Conservation (phyloP, 2,888 invertebrate genomes). For the Heliconius aoede region DNA sequence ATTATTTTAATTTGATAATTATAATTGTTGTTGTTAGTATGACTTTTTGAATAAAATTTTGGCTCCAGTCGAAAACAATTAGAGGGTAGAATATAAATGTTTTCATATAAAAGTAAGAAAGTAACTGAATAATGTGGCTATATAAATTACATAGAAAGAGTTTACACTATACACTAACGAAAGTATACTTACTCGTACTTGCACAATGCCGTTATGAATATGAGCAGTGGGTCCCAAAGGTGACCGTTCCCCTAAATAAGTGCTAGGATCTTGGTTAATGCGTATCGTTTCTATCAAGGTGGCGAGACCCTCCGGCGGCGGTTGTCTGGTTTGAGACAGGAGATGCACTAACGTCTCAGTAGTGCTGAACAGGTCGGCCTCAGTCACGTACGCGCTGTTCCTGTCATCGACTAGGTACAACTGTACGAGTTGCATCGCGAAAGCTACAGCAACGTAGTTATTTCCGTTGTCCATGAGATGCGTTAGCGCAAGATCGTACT, state of each 20-base stretch:
- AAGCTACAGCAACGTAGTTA: conserved; percentile 91
- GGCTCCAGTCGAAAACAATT: too few species aligned
- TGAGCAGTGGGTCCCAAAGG: conserved; percentile 92
- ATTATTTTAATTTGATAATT: too few species aligned
- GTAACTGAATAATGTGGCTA: background rate
- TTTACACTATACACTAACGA: too few species aligned
- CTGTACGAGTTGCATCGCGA: conserved; percentile 96
- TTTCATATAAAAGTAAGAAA: too few species aligned
- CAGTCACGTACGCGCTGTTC: conserved; percentile 88
- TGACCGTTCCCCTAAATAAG: conserved; percentile 89
- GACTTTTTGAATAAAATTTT: too few species aligned
- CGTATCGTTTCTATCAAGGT: conserved; percentile 92
- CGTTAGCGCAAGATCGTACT: conserved; percentile 92
- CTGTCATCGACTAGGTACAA: conserved; percentile 93
- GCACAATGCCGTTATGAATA: conserved; percentile 95
- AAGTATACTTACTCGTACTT: conserved; percentile 86
- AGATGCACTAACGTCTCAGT: conserved; percentile 92
- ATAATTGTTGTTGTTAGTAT: too few species aligned
- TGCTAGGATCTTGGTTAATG: conserved; percentile 87
- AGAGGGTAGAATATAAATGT: too few species aligned
- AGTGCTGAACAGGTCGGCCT: conserved; percentile 93
- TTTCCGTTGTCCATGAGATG: conserved; percentile 94
- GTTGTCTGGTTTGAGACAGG: conserved; percentile 88
- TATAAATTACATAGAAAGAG: background rate
- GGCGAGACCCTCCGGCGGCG: conserved; percentile 92